These are phyloP conservation scores for Amphipoea oculea DNA, from an alignment of 2,888 invertebrate species.

Conservation along the genomic window DNA sequence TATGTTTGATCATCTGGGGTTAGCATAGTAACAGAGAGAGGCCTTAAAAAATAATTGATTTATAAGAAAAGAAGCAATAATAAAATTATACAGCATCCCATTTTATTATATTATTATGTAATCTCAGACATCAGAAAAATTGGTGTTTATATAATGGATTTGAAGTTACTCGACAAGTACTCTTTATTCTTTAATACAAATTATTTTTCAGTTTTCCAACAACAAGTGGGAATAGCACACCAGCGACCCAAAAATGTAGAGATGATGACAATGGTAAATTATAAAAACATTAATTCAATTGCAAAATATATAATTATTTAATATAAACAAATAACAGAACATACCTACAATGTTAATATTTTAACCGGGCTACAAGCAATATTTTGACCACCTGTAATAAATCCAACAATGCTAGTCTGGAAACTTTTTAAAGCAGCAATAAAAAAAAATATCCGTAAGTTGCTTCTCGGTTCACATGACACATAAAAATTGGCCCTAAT, in stretches of 20 bases:
- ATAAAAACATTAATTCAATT: not conserved
- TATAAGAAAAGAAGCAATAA: not conserved
- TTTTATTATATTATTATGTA: not conserved
- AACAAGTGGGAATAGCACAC: conserved; percentile 78
- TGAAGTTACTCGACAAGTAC: not conserved
- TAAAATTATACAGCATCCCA: not conserved
- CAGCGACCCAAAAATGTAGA: conserved; percentile 73
- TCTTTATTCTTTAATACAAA: conserved; percentile 4
- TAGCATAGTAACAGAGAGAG: not conserved
- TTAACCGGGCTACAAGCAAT: not conserved
- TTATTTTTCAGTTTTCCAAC: conserved; percentile 78
- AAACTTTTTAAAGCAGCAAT: not conserved
- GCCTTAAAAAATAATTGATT: not conserved
- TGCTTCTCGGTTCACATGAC: not conserved
- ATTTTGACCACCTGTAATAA: not conserved
- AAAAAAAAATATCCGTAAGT: not conserved
- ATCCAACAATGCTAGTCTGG: not conserved
- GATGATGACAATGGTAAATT: conserved; percentile 86
- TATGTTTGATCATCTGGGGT: not conserved
- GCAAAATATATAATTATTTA: not conserved
- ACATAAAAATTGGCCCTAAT: not conserved
- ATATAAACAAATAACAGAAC: not conserved
- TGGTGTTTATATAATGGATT: too few relatives aligned
- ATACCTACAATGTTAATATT: not conserved
- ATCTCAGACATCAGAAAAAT: not conserved